Percentiles rank a stretch among this genome's conserved stretches.
Evolutionary conservation across 2,888 invertebrate genomes (phyloP).

Genomic region (Stictocephala bisonia): DNA sequence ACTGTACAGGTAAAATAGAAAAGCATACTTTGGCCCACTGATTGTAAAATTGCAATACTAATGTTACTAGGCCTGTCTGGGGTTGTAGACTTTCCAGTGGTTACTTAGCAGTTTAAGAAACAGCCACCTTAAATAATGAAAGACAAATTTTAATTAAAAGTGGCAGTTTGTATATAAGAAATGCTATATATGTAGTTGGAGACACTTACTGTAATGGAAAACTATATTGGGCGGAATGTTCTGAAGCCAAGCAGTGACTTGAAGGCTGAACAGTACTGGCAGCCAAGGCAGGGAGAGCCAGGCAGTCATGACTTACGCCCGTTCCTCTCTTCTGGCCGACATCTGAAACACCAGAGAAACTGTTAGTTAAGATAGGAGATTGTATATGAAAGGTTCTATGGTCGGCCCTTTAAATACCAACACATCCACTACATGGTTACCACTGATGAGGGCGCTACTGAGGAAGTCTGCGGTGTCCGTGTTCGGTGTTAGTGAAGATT

Average conservation of each 20-base stretch:
- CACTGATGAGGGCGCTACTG: not conserved
- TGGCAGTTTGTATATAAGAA: no score
- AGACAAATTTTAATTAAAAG: no score
- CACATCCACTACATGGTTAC: not conserved
- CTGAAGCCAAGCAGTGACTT: slow-evolving; percentile 45
- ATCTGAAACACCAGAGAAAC: slow-evolving; percentile 34
- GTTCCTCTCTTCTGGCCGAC: slow-evolving; percentile 14
- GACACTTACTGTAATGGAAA: slow-evolving; percentile 36
- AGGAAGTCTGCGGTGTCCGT: not conserved
- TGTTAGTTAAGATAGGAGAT: not conserved
- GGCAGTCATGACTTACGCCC: slow-evolving; percentile 29
- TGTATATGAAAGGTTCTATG: not conserved
- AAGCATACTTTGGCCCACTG: no score
- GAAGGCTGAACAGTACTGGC: slow-evolving; percentile 33
- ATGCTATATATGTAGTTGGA: not conserved
- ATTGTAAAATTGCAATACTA: no score
- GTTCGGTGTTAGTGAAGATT: no score
- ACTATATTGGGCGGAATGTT: slow-evolving; percentile 44
- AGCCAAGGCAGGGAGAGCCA: slow-evolving; percentile 39
- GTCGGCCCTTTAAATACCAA: no score
- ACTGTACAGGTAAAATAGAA: no score
- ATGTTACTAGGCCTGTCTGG: no score
- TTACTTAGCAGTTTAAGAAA: no score
- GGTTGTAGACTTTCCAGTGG: no score
- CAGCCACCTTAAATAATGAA: no score